Base-by-base conservation (phyloP, 1,140 invertebrate genomes). In the Cotesia chilonis region DNA sequence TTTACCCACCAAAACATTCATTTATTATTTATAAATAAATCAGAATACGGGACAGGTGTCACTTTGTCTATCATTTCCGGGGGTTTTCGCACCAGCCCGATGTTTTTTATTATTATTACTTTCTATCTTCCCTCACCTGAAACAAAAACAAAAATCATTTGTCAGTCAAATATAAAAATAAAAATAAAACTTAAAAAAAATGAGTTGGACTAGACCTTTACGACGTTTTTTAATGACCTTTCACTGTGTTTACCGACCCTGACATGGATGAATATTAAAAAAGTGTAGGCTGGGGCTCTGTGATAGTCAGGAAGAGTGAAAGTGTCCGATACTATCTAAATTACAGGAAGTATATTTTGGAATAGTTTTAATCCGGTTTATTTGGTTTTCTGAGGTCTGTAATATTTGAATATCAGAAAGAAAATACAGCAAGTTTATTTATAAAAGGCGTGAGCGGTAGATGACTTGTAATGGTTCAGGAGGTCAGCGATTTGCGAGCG, bases 31-130 rank as follows among this genome's bases (percentile, higher is more conserved):
- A 68, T 71, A 28, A 66, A 74, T 66, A n/a, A n/a, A 70, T 75
- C 77, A 78, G 78, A 72, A 78, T 70, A 71, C 28, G 20, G 20
- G 59, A 69, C 72, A 82, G 79, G 77, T 82, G 80, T 75, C 69
- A 81, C 75, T 73, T 65, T 4, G 68, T 60, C 59, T 68, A 68
- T 38, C 68, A 72, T 76, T 80, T 80, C 77, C 78, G 74, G 66
- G 52, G 70, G 14, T 20, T 72, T 75, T 70, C 71, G 59, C 65
- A 57, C 72, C 47, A 78, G 80, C 69, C 81, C 72, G 76, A 75
- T 64, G 72, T 70, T 59, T 52, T 59, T 57, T 59, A 47, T 41
- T 67, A 36, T 60, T 52, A 28, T 36, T 65, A 10, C 52, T 37
- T 28, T 52, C 6, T 9, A 64, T 47, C 41, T 47, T 47, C 41